phyloP scores from a whole-genome alignment of 2,888 invertebrate species.

The Clivina fossor region DNA sequence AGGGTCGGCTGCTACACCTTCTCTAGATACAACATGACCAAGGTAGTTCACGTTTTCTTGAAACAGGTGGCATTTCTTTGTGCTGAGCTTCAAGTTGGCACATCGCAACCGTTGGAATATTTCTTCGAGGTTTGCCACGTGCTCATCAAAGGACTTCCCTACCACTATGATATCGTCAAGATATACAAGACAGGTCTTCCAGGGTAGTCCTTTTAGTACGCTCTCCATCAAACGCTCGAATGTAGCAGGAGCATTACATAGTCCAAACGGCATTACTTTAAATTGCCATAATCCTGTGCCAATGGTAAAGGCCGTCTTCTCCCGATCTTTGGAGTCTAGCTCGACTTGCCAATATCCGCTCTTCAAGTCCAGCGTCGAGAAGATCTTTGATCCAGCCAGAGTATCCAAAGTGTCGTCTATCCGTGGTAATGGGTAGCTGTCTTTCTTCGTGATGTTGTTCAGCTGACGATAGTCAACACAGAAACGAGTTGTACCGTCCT shows the following conservation, averaged over 20 bases:
- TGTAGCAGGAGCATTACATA: slow-evolving; percentile 29
- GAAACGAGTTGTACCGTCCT: neutral
- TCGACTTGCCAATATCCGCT: slow-evolving; percentile 31
- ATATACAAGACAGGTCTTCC: no score
- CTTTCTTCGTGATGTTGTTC: slow-evolving; percentile 14
- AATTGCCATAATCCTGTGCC: slow-evolving; percentile 36
- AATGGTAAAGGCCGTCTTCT: slow-evolving; percentile 36
- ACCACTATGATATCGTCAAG: no score
- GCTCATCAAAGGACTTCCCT: no score
- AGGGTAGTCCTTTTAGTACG: no score
- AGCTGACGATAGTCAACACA: slow-evolving; percentile 7
- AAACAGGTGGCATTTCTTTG: slow-evolving; percentile 12
- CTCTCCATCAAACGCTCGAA: slow-evolving; percentile 40
- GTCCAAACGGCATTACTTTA: slow-evolving; percentile 35
- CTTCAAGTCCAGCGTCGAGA: slow-evolving; percentile 37
- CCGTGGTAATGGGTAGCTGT: slow-evolving; percentile 21
- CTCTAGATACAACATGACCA: slow-evolving; percentile 34
- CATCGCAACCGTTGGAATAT: no score
- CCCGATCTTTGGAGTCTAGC: slow-evolving; percentile 13
- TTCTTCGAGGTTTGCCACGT: no score
- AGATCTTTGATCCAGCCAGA: slow-evolving; percentile 34
- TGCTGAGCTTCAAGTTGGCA: slow-evolving; percentile 6
- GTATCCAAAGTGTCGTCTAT: slow-evolving; percentile 35
- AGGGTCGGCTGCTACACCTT: slow-evolving; percentile 37
- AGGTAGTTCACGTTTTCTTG: slow-evolving; percentile 34